These are phyloP conservation scores for Caprella mutica DNA, from an alignment of 2,888 invertebrate species.

Conservation along the genomic window DNA sequence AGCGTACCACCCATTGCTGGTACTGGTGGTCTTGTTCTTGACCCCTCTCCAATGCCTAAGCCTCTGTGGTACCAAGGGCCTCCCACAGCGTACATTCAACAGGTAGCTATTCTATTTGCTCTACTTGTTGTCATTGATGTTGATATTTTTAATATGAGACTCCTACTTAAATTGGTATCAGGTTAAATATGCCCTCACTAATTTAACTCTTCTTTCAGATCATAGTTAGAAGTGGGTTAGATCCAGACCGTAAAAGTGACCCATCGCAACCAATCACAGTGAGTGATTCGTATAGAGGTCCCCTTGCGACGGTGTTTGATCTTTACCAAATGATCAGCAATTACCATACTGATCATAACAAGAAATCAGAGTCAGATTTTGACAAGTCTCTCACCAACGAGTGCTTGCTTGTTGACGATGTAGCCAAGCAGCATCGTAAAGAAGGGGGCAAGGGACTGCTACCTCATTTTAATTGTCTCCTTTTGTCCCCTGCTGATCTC, in stretches of 20 bases:
- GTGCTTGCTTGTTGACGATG: slow-evolving; percentile 31
- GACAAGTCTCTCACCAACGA: slow-evolving; percentile 14
- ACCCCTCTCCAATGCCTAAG: slow-evolving; percentile 35
- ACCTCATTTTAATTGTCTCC: slow-evolving; percentile 82
- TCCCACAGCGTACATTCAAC: slow-evolving; percentile 46
- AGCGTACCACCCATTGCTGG: slow-evolving; percentile 30
- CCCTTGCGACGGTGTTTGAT: slow-evolving; percentile 77
- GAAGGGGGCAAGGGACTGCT: slow-evolving; percentile 41
- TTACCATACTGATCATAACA: slow-evolving; percentile 25
- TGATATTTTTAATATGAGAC: background rate
- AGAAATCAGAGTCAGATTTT: background rate
- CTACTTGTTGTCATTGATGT: background rate
- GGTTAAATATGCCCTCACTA: no score
- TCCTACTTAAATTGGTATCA: no score
- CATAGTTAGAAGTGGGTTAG: no score
- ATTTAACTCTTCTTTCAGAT: no score
- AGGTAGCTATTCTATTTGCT: slow-evolving; percentile 10
- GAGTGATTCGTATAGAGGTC: slow-evolving; percentile 83
- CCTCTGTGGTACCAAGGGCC: slow-evolving; percentile 43
- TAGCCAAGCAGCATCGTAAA: slow-evolving; percentile 23
- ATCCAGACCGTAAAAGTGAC: no score
- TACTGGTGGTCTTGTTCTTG: slow-evolving; percentile 26
- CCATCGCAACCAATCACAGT: slow-evolving; percentile 65
- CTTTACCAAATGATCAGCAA: slow-evolving; percentile 41
- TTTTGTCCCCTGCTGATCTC: slow-evolving; percentile 84